Evolutionary conservation across 2,113 vertebrate genomes (phyloP).

Genomic region (Stegostoma tigrinum): DNA sequence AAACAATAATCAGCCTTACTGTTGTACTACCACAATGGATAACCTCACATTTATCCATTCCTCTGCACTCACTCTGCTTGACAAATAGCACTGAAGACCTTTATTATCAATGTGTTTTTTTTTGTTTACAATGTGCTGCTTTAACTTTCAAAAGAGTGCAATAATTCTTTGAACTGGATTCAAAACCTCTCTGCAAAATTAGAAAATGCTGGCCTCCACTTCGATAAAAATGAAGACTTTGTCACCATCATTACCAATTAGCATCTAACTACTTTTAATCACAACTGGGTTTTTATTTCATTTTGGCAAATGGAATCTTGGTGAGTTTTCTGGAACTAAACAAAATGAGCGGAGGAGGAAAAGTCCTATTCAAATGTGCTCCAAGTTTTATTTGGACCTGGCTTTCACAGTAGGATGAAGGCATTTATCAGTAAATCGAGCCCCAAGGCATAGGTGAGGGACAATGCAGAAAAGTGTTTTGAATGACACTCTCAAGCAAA

Average conservation of each 20-base stretch:
- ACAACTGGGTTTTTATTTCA: background rate
- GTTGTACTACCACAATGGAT: too few relatives aligned
- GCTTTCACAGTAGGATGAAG: background rate
- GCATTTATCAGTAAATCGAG: background rate
- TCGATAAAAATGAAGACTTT: background rate
- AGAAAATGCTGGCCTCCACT: background rate
- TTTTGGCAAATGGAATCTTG: background rate
- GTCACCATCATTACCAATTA: conserved; percentile 17
- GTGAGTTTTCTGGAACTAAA: background rate
- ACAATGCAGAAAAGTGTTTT: too few relatives aligned
- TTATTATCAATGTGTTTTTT: background rate
- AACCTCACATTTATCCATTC: too few relatives aligned
- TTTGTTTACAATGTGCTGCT: background rate
- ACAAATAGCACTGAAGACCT: background rate
- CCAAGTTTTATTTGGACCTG: background rate
- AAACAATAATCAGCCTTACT: too few relatives aligned
- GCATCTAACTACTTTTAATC: background rate
- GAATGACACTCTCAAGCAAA: background rate
- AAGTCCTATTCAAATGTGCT: background rate
- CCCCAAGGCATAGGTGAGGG: background rate
- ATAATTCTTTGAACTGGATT: background rate
- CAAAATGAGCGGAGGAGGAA: background rate
- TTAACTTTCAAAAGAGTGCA: background rate
- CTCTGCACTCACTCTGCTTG: too few relatives aligned
- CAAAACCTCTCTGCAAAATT: background rate